phyloP scores from a whole-genome alignment of 1,140 invertebrate genomes.

The Cydia pomonella region DNA sequence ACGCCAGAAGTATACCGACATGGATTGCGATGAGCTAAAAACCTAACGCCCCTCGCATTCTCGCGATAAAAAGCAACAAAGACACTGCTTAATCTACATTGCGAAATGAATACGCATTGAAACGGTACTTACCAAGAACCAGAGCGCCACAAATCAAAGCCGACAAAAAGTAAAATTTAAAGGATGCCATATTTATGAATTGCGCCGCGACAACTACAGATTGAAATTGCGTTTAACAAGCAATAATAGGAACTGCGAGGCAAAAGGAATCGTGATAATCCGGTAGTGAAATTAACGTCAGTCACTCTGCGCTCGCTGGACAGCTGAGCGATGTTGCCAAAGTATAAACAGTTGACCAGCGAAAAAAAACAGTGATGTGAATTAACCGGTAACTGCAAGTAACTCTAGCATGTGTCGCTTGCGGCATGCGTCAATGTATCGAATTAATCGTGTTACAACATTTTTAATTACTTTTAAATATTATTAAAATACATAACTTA shows the following conservation, averaged over 20 bases:
- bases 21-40: slow-evolving; percentile 33
- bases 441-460: too few relatives aligned
- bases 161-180: slow-evolving; percentile 58
- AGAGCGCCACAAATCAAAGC: slow-evolving; percentile 58
- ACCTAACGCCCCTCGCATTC: slow-evolving; percentile 38
- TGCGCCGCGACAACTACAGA: slow-evolving; percentile 11
- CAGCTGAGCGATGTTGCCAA: slow-evolving; percentile 52
- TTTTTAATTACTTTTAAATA: too few relatives aligned
- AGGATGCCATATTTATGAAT: slow-evolving; percentile 56
- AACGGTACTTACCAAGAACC: slow-evolving; percentile 59
- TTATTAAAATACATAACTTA: too few relatives aligned
- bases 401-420: not conserved
- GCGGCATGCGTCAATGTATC: not conserved
- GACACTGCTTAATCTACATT: slow-evolving; percentile 40
- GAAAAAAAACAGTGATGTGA: slow-evolving; percentile 20
- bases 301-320: slow-evolving; percentile 38
- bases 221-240: slow-evolving; percentile 37
- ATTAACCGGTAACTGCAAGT: not conserved
- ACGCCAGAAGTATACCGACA: slow-evolving; percentile 37
- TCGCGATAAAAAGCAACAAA: slow-evolving; percentile 69
- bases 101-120: slow-evolving; percentile 45
- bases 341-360: not conserved
- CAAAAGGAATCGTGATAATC: slow-evolving; percentile 48
- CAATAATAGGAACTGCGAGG: slow-evolving; percentile 52
- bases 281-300: slow-evolving; percentile 41